Evolutionary conservation across 2,797 vertebrate species (phyloP).

Genomic region (Aulostomus chinensis): DNA sequence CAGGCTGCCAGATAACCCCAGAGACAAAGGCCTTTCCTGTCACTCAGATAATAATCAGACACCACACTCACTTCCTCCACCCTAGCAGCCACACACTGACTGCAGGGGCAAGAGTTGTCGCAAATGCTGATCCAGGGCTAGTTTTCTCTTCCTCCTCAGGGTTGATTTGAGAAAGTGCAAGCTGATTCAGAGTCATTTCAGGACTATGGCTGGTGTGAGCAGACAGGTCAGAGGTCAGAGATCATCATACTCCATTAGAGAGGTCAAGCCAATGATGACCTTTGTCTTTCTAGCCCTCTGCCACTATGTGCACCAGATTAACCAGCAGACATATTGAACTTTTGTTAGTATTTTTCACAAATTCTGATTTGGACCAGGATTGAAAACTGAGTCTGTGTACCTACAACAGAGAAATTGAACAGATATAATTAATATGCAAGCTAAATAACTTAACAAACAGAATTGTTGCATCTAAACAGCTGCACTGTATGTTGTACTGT

Average conservation of each 20-base stretch:
- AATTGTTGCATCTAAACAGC: constrained; percentile 6
- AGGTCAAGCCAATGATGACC: constrained; percentile 52
- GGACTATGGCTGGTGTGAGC: constrained; percentile 20
- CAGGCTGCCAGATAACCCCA: constrained; percentile 61
- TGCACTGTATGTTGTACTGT: constrained; percentile 16
- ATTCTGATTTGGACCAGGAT: too few species aligned
- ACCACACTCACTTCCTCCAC: constrained; percentile 56
- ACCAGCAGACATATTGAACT: too few species aligned
- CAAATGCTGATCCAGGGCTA: constrained; percentile 35
- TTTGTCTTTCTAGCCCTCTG: constrained; percentile 22
- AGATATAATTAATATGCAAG: too few species aligned
- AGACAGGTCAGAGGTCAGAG: constrained; percentile 46
- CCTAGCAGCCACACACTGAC: constrained; percentile 21
- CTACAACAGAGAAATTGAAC: too few species aligned
- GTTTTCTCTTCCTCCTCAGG: constrained; percentile 31
- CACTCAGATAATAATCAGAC: constrained; percentile 67
- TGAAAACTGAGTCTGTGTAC: too few species aligned
- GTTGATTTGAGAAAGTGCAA: constrained; percentile 25
- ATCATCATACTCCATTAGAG: constrained; percentile 56
- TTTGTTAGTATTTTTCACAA: too few species aligned
- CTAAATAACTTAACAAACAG: too few species aligned
- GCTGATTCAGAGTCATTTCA: constrained; percentile 30
- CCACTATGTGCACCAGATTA: constrained; percentile 21
- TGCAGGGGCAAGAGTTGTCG: constrained; percentile 22
- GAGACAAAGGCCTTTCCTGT: constrained; percentile 72